Evolutionary conservation across 2,888 invertebrate species (phyloP).

Genomic region (Drosophila eohydei): DNA sequence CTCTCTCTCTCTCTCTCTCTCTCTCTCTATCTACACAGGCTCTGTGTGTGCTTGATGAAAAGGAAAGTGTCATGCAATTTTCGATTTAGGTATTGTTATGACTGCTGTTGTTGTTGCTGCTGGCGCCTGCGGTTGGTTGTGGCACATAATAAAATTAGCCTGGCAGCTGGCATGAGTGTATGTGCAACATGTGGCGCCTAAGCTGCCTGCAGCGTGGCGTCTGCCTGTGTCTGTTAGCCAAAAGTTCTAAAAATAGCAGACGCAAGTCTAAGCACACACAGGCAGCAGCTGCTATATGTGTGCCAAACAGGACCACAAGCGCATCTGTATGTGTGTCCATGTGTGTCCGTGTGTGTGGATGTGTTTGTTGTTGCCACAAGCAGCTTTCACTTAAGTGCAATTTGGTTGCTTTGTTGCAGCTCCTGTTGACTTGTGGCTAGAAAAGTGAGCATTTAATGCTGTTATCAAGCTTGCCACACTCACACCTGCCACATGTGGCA

Average conservation of each 20-base stretch:
- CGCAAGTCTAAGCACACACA: slow-evolving; percentile 10
- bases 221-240: slow-evolving; percentile 13
- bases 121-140: slow-evolving; percentile 59
- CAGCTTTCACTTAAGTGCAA: slow-evolving; percentile 47
- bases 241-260: slow-evolving; percentile 25
- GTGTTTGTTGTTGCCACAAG: slow-evolving; percentile 23
- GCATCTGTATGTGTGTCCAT: not conserved
- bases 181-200: slow-evolving; percentile 61
- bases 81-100: slow-evolving; percentile 67
- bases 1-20: not conserved
- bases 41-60: slow-evolving; percentile 45
- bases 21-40: not conserved
- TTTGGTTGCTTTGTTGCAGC: slow-evolving; percentile 41
- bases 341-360: not conserved
- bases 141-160: slow-evolving; percentile 72
- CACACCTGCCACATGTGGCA: slow-evolving; percentile 12
- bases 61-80: slow-evolving; percentile 73
- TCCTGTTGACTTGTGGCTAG: slow-evolving; percentile 44
- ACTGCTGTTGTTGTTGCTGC: slow-evolving; percentile 38
- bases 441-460: slow-evolving; percentile 25
- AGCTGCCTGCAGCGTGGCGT: slow-evolving; percentile 22
- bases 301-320: slow-evolving; percentile 27
- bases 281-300: slow-evolving; percentile 6
- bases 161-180: slow-evolving; percentile 23
- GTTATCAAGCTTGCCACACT: slow-evolving; percentile 32